Evolutionary conservation across 2,113 vertebrate genomes (phyloP).

Genomic region (Trematocara nigrifrons): DNA sequence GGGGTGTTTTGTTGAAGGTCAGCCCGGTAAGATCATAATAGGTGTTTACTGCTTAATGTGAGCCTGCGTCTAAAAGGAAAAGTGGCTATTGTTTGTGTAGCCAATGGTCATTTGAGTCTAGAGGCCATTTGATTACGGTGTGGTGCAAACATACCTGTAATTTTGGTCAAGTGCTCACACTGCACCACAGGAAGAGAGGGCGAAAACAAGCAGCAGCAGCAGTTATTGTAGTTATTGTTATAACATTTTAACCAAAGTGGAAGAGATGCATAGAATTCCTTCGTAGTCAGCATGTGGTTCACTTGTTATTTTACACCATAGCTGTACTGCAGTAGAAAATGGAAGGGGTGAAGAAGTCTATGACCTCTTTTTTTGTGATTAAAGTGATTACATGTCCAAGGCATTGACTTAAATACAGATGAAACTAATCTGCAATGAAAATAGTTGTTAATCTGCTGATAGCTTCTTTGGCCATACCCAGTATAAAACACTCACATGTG

Average conservation of each 20-base stretch:
- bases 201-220: not conserved
- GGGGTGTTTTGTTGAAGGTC: conserved; percentile 13
- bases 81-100: conserved; percentile 47
- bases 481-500: not conserved
- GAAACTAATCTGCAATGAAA: not conserved
- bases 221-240: not conserved
- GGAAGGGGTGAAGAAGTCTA: not conserved
- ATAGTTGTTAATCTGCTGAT: not conserved
- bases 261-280: not conserved
- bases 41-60: conserved; percentile 28
- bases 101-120: conserved; percentile 32
- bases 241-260: not conserved
- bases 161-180: conserved; percentile 45
- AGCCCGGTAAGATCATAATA: conserved; percentile 9
- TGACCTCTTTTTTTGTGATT: not conserved
- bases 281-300: not conserved
- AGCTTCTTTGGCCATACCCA: not conserved
- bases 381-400: not conserved
- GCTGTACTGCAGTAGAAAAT: not conserved
- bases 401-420: not conserved
- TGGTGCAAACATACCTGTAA: conserved; percentile 33
- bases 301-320: not conserved
- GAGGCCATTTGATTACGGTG: conserved; percentile 39
- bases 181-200: not conserved
- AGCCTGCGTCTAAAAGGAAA: conserved; percentile 25